Base-by-base conservation (phyloP, 2,113 vertebrate genomes). In the Strigops habroptila region DNA sequence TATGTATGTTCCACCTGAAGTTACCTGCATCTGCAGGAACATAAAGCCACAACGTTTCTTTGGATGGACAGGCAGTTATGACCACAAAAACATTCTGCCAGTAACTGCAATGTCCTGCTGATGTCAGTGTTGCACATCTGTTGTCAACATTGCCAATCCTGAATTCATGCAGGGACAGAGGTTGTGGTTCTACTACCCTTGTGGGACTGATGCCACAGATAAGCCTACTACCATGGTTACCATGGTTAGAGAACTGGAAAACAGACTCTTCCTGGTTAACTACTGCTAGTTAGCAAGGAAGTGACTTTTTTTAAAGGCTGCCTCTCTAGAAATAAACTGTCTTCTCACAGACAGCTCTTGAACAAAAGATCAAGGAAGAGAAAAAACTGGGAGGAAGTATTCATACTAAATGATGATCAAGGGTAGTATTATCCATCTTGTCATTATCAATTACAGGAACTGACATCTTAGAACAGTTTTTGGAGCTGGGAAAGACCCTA, bases 31-130 rank as follows among this genome's bases (percentile, higher is more conserved):
- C 65, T 77, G 71, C 88, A 95, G 91, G 87, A 91, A 87, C 28
- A 48, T 74, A 91, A 94, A 95, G 86, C 79, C 71, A 95, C 24
- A 64, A 83, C 14, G 71, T 80, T 33, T 95, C 92, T 96, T 94
- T 97, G 95, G 94, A 84, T 93, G 86, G 33, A 68, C 11, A 90
- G 67, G 65, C 44, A 69, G 37, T 79, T 68, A 82, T 4, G 27
- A 81, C 44, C 35, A 44, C 39, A 57, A 43, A 71, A 79, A 15
- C 48, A 84, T 41, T 81, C 63, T 91, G 31, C 27, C 89, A 63
- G n/a, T 64, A 77, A 60, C 41, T 83, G 79, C 71, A 74, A 57
- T 0, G 18, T 62, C 73, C 82, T 92, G 73, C 41, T 67, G 64
- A 84, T 88, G 44, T 35, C 74, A 62, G 55, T 3, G 33, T 9